These are phyloP conservation scores for Caenorhabditis sinica DNA, from an alignment of 2,888 invertebrate species.

Conservation along the genomic window DNA sequence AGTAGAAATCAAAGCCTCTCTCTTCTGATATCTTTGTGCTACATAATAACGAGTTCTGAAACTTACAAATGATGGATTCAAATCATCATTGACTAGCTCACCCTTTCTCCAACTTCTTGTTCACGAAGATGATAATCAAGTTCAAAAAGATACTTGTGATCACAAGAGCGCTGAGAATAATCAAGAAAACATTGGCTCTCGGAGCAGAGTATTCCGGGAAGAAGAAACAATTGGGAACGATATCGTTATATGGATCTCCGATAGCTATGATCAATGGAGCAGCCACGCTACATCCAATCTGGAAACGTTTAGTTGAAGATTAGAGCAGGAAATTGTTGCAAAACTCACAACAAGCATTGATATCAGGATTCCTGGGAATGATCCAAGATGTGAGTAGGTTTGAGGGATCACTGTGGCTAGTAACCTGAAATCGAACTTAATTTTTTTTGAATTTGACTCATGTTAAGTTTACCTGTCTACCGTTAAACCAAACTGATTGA, in stretches of 20 bases:
- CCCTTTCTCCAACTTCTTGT: constrained; percentile 59
- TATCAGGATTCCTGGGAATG: constrained; percentile 41
- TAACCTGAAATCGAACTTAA: not conserved
- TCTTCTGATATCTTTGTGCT: constrained; percentile 55
- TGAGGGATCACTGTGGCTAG: constrained; percentile 49
- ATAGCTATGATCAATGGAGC: constrained; percentile 59
- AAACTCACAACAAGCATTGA: constrained; percentile 51
- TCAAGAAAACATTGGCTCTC: constrained; percentile 49
- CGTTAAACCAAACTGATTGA: constrained; percentile 56
- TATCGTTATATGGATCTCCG: constrained; percentile 55
- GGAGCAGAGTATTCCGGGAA: constrained; percentile 54
- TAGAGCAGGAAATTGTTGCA: not conserved
- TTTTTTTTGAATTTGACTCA: not conserved
- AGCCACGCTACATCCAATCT: constrained; percentile 31
- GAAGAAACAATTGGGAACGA: constrained; percentile 65
- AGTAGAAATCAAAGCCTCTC: constrained; percentile 59
- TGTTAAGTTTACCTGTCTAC: constrained; percentile 43
- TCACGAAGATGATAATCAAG: constrained; percentile 54
- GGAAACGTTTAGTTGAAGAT: no score
- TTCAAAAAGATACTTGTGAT: constrained; percentile 54
- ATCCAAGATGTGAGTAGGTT: constrained; percentile 38
- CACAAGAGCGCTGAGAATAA: constrained; percentile 43
- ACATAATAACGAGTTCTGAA: constrained; percentile 55
- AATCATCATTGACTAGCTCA: not conserved
- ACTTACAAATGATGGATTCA: not conserved